These are phyloP conservation scores for Caenorhabditis sp. DNA, from an alignment of 2,888 invertebrate species.

Conservation along the genomic window DNA sequence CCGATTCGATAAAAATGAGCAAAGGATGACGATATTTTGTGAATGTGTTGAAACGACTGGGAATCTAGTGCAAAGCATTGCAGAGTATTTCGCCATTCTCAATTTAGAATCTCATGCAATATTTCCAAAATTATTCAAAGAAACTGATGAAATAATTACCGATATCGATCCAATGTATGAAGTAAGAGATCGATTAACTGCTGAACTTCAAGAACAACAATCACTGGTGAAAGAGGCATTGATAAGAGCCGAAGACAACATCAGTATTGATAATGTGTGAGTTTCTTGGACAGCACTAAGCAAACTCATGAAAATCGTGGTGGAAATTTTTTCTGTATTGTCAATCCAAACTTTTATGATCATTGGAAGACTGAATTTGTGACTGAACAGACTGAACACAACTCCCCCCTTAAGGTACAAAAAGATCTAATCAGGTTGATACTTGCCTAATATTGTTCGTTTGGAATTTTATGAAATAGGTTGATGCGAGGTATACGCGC, in stretches of 20 bases:
- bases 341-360: too few relatives aligned
- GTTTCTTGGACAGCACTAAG: background rate
- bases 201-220: conserved; percentile 63
- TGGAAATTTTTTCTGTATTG: too few relatives aligned
- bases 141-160: conserved; percentile 51
- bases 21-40: conserved; percentile 43
- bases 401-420: too few relatives aligned
- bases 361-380: too few relatives aligned
- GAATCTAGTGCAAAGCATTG: conserved; percentile 61
- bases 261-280: conserved; percentile 55
- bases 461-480: too few relatives aligned
- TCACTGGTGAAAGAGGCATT: conserved; percentile 63
- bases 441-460: too few relatives aligned
- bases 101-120: conserved; percentile 47
- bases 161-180: conserved; percentile 64
- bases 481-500: too few relatives aligned
- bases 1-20: conserved; percentile 14
- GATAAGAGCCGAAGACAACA: conserved; percentile 64
- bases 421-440: too few relatives aligned
- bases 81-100: conserved; percentile 44
- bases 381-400: too few relatives aligned
- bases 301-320: too few relatives aligned
- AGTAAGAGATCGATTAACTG: conserved; percentile 55
- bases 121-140: conserved; percentile 53
- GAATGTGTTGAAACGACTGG: conserved; percentile 63